phyloP scores from a whole-genome alignment of 2,888 invertebrate genomes.

The Euspilapteryx auroguttella region DNA sequence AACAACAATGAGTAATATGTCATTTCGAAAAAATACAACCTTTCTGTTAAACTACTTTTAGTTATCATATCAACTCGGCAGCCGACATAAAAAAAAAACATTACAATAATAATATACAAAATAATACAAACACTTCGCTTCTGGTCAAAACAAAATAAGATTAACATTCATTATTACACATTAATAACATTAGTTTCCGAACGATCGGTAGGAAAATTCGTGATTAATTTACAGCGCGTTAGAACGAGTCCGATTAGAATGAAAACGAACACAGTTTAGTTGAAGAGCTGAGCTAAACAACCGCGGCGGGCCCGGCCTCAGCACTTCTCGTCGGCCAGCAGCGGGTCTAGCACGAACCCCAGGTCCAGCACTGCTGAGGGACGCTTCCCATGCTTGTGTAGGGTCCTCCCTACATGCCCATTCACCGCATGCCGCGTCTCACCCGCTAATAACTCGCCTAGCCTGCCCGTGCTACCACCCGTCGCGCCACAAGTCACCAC shows the following conservation, averaged over 20 bases:
- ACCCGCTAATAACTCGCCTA: conserved; percentile 5
- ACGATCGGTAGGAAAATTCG: conserved; percentile 34
- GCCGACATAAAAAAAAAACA: conserved; percentile 38
- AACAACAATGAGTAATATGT: conserved; percentile 45
- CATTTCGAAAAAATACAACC: conserved; percentile 55
- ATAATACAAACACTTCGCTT: conserved; percentile 53
- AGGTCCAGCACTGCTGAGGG: conserved; percentile 30
- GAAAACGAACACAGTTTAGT: no score
- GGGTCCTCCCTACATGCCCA: conserved; percentile 19
- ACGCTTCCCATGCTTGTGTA: conserved; percentile 17
- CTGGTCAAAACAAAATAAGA: conserved; percentile 28
- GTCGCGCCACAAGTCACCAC: conserved; percentile 47
- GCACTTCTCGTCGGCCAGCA: conserved; percentile 55
- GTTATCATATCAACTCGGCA: conserved; percentile 28
- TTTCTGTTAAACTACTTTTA: conserved; percentile 40
- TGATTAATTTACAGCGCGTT: conserved; percentile 41
- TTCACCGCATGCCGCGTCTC: conserved; percentile 30
- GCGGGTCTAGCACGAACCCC: conserved; percentile 43
- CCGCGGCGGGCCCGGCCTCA: no score
- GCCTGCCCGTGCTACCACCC: conserved; percentile 13
- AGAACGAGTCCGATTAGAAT: conserved; percentile 38
- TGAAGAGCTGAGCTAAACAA: no score
- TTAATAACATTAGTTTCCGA: conserved; percentile 34
- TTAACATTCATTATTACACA: conserved; percentile 46
- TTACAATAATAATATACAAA: conserved; percentile 60